Evolutionary conservation across 2,797 vertebrate species (phyloP).

Genomic region (Squalus acanthias): DNA sequence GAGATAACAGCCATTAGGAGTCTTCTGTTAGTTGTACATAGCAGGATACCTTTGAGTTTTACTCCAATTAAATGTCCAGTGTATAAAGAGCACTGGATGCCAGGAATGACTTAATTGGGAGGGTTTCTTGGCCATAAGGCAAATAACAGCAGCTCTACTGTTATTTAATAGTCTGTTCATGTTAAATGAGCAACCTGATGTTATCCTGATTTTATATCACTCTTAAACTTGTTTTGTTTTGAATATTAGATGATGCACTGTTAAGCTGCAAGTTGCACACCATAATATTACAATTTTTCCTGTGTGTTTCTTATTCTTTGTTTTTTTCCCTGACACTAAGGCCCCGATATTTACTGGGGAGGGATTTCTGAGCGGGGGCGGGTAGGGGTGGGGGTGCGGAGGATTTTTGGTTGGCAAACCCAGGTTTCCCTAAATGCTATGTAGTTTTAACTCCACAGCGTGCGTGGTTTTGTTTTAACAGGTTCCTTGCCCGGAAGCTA

Average conservation of each 20-base stretch:
- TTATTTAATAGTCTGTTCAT: background rate
- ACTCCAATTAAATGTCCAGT: constrained; percentile 16
- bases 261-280: background rate
- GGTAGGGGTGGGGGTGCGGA: no score
- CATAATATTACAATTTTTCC: background rate
- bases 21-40: background rate
- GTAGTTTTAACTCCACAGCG: no score
- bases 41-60: background rate
- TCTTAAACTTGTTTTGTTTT: background rate
- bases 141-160: background rate
- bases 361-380: background rate
- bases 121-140: background rate
- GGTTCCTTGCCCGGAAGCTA: no score
- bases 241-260: background rate
- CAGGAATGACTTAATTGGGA: constrained; percentile 29
- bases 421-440: no score
- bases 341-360: background rate
- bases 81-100: background rate
- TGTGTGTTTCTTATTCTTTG: background rate
- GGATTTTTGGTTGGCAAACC: no score
- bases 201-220: background rate
- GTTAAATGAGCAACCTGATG: background rate
- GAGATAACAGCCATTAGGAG: constrained; percentile 19
- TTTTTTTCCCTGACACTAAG: background rate
- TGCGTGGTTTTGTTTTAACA: no score